Evolutionary conservation across 2,888 invertebrate species (phyloP).

Genomic region (Blomia tropicalis): DNA sequence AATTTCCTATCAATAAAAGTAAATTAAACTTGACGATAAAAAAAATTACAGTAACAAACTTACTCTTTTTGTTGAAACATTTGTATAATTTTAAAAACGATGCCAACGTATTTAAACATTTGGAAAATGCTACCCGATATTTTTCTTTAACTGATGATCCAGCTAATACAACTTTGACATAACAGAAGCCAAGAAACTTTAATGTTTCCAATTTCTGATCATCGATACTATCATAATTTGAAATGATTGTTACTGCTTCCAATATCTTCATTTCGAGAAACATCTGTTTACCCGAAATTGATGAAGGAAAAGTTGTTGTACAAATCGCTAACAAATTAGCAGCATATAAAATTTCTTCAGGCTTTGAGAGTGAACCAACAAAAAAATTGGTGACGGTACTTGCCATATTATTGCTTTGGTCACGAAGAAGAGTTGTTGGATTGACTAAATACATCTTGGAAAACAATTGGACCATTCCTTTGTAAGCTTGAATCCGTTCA

Average conservation of each 20-base stretch:
- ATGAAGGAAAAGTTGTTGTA: neutral
- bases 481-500: neutral
- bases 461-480: slow-evolving; percentile 1
- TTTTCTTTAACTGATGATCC: neutral
- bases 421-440: neutral
- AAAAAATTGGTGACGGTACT: neutral
- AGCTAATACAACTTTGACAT: neutral
- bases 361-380: no score
- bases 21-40: neutral
- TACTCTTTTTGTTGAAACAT: no score
- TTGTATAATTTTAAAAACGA: neutral
- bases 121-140: neutral
- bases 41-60: neutral
- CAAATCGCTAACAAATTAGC: neutral
- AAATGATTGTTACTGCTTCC: neutral
- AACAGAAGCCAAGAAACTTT: neutral
- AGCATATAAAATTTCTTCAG: neutral
- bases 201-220: neutral
- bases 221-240: neutral
- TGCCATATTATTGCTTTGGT: neutral
- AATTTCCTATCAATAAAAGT: neutral
- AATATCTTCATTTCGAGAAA: neutral
- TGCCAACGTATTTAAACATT: neutral
- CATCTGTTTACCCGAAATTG: neutral
- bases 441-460: neutral